These are phyloP conservation scores for Uloborus plumipes DNA, from an alignment of 2,888 invertebrate species.

Conservation along the genomic window DNA sequence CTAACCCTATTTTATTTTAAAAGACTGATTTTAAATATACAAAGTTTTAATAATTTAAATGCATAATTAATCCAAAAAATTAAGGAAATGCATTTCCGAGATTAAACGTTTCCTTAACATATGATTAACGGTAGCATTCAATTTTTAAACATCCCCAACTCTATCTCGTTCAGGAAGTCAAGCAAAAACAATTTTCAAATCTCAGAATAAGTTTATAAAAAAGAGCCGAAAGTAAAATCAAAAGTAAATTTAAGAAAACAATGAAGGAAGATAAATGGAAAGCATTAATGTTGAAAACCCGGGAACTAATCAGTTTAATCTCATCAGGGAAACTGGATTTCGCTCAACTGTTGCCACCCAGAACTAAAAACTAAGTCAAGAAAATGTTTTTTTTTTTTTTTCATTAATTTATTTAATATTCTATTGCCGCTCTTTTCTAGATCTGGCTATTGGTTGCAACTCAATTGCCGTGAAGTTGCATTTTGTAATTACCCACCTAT, in stretches of 20 bases:
- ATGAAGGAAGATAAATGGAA: constrained; percentile 35
- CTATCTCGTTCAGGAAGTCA: neutral
- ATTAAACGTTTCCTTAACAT: no score
- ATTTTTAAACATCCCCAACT: constrained; percentile 9
- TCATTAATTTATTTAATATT: neutral
- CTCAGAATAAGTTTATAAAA: neutral
- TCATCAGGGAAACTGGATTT: constrained; percentile 14
- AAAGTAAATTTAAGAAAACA: constrained; percentile 18
- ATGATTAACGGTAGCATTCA: neutral
- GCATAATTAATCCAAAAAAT: no score
- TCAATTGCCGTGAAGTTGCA: constrained; percentile 21
- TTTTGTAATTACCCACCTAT: constrained; percentile 57
- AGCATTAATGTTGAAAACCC: constrained; percentile 30
- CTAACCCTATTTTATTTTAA: no score
- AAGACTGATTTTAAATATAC: no score
- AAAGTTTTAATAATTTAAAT: no score
- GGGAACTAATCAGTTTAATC: constrained; percentile 50
- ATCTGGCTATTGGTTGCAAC: neutral
- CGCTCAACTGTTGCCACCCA: constrained; percentile 14
- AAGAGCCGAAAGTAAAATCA: neutral
- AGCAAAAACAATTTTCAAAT: constrained; percentile 21
- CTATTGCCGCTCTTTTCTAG: neutral
- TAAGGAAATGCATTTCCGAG: no score
- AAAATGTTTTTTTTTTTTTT: neutral
- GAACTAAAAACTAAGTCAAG: neutral